Evolutionary conservation across 53 echinoderm and acorn worm genomes (phyloP).

Genomic region (Echinometra lucunter): DNA sequence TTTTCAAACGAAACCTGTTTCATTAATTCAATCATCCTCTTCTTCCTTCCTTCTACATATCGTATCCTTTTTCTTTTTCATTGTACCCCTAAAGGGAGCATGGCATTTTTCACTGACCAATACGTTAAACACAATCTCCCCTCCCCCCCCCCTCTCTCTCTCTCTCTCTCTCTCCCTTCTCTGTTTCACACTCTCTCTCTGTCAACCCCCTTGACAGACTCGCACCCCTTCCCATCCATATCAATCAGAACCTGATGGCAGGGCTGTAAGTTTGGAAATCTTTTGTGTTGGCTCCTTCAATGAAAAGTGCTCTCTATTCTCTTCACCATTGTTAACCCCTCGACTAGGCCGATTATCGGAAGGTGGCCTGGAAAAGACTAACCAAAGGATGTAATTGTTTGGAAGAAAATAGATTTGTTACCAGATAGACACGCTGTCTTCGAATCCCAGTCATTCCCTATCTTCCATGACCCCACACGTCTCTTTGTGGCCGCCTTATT

Average conservation of each 20-base stretch:
- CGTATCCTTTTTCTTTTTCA: no score
- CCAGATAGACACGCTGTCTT: conserved; percentile 19
- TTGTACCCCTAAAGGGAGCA: no score
- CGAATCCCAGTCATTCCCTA: background rate
- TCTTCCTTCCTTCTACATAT: no score
- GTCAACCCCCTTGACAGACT: background rate
- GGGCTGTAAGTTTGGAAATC: background rate
- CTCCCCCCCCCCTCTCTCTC: background rate
- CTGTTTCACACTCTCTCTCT: background rate
- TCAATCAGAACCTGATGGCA: background rate
- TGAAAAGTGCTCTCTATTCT: conserved; percentile 25
- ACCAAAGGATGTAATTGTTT: conserved; percentile 53
- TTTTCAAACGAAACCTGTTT: no score
- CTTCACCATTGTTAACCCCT: conserved; percentile 31
- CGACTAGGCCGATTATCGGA: conserved; percentile 50
- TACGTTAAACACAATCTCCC: background rate
- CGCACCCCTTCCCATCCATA: background rate
- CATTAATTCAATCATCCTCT: no score
- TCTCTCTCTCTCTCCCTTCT: background rate
- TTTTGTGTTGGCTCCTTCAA: conserved; percentile 21
- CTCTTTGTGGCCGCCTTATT: background rate
- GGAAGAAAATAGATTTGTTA: conserved; percentile 45
- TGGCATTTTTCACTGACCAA: background rate
- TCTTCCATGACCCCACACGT: background rate
- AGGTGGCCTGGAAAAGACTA: conserved; percentile 64